Evolutionary conservation across 1,140 invertebrate species (phyloP), one percentile per base, ranked within the genome.

Genomic region (Pseudachorutes palmiensis): DNA sequence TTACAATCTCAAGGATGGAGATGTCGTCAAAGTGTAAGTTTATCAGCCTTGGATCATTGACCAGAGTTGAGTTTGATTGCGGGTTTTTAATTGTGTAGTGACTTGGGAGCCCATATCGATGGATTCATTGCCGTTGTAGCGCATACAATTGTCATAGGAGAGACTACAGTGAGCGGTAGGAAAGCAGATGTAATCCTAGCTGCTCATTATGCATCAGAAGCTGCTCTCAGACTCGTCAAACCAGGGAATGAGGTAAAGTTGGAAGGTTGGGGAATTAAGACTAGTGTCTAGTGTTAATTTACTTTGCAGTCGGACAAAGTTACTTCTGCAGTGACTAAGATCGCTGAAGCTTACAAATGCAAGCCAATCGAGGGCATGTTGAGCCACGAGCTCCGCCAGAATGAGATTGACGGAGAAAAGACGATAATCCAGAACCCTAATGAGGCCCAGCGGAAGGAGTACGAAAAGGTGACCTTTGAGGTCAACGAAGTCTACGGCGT

Each of bases 321-420:
- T 65, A 98, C 96, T 62, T 89, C 93, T 76, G 88, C 87, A 49
- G 91, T 99, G 60, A 90, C 94, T 78, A 96, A 96, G 81, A 88
- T 97, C 68, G 89, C 91, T 69, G 88, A 92, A 74, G 84, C 87
- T 30, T 99, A 86, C 80, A 91, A 94, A 73, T 98, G 95, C 79
- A 99, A 97, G 80, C 95, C 97, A 28, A 88, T 99, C 65, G 96
- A 99, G 81, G 94, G 97, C 63, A 98, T 99, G 95, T 82, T 99
- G 30, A 98, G 95, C 74, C 95, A 99, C 80, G 93, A 98, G 77
- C 81, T 99, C 58, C 94, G 95, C 76, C 92, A 96, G 78, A 92
- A 93, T 79, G 90, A 92, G 79, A 97, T 98, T 78, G 94, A 99
- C 81, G 97, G 96, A 28, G 95, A 98, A 74, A 99, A 99, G 81